Evolutionary conservation across 2,888 invertebrate species (phyloP), one percentile per base, ranked within the genome.

Genomic region (Chironomus riparius): DNA sequence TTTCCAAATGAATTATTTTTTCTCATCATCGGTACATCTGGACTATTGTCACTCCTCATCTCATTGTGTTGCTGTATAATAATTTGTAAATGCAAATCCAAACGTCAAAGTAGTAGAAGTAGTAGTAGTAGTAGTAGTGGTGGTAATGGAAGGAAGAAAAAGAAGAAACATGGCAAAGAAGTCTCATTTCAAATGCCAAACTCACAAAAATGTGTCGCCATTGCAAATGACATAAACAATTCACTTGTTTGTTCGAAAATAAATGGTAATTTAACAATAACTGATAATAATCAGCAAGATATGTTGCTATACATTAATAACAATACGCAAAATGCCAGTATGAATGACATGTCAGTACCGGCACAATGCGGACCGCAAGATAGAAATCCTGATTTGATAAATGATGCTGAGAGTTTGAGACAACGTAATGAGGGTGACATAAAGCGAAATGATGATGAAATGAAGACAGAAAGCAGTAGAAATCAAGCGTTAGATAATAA

Each of bases 321-420:
- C 76, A 79, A 80, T 48, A 79, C 78, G 74, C 81, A 81, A 74
- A 81, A 82, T 48, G 62, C 75, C 72, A 78, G 81, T 72, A 80
- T 81, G 65, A 78, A 80, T 76, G 78, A 81, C 18, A 79, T 82
- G 38, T 38, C 38, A 38, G 7, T 10, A 10, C 38, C 38, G 38
- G 38, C 38, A 38, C 38, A 38, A 38, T 77, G 65, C 56, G 65
- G 73, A 38, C 62, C 15, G 4, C 62, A 61, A 62, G 92, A 92
- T 82, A 90, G 90, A 83, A 92, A 92, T 83, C 92, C 92, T 76
- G 92, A 92, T 84, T 86, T 92, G 82, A 91, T 92, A 82, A 92
- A 90, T 83, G 92, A 92, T 81, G 90, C 90, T 79, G 91, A 91
- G 84, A 89, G 86, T 78, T 86, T 86, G 1, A 80, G 82, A 79